These are phyloP conservation scores for Vandiemenella viatica DNA, from an alignment of 2,888 invertebrate species.

Conservation along the genomic window DNA sequence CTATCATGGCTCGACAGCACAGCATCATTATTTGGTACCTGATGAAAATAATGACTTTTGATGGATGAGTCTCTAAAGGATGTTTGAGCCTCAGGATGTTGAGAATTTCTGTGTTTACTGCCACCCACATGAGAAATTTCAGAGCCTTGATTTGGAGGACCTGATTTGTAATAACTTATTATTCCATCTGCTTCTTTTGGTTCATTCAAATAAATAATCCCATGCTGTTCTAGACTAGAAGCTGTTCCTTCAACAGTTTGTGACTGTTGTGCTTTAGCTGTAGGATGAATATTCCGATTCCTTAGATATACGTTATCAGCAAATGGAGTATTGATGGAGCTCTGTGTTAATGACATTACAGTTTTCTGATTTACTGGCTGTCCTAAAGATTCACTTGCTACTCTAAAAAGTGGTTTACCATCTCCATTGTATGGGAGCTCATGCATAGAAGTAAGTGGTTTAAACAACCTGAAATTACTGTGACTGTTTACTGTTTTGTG, in stretches of 20 bases:
- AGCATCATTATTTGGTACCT: neutral
- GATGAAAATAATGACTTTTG: too few relatives aligned
- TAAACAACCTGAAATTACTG: neutral
- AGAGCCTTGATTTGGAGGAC: neutral
- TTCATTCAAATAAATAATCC: too few relatives aligned
- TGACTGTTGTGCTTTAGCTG: too few relatives aligned
- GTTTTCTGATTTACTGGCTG: too few relatives aligned
- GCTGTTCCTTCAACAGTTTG: too few relatives aligned
- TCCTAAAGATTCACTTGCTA: too few relatives aligned
- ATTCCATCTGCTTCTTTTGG: neutral
- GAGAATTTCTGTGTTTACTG: neutral
- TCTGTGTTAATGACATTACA: too few relatives aligned
- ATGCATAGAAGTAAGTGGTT: constrained; percentile 2
- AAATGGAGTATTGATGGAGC: neutral
- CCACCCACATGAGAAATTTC: too few relatives aligned
- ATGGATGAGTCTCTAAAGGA: neutral
- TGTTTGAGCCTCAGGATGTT: neutral
- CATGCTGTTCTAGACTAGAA: too few relatives aligned
- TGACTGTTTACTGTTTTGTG: neutral
- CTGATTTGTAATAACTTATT: neutral
- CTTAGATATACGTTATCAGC: too few relatives aligned
- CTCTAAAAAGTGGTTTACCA: neutral
- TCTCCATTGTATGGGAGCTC: constrained; percentile 1
- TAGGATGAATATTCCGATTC: too few relatives aligned
- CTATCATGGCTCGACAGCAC: neutral